Base-by-base conservation (phyloP, 2,888 invertebrate genomes). In the Tachina grossa region DNA sequence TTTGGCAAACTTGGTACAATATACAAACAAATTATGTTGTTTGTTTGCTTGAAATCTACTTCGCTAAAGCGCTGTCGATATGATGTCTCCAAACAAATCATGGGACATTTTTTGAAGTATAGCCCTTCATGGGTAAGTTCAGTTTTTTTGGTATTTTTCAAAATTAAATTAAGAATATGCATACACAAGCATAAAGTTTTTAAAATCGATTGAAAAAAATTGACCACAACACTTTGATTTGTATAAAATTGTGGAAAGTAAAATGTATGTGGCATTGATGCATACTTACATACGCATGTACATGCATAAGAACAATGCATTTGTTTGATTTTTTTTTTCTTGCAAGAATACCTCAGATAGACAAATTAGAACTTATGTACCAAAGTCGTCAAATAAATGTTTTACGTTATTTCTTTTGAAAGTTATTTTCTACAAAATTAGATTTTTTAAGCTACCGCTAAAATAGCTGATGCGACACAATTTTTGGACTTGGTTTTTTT, bases 1-100 rank as follows among this genome's bases (percentile, higher is more conserved):
- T 2, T 43, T 8, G 11, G n/a, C 41, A 13, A 51, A 53, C 8
- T 43, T 53, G 39, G 19, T 9, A 41, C 14, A 13, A 41, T 10
- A 69, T 41, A 61, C n/a, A 41, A 10, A 65, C 45, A 13, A 69
- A 81, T 47, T 11, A 85, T 83, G 83, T 61, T 76, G 19, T 72
- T 65, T 22, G 9, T 72, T 22, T 76, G 77, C 45, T 66, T 71
- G 45, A 71, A 59, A 66, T 76, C 61, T 59, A 41, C n/a, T 68
- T 13, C 31, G 31, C 14, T 51, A 39, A 75, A 72, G 51, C 31
- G 72, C 14, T 11, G 75, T 61, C 71, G 43, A 31, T 41, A 53
- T 55, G 59, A 76, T 75, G 65, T 53, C 14, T 39, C 45, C 41
- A 57, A 78, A 53, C 68, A 49, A 53, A 59, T 31, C 10, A 53